These are phyloP conservation scores for Tapirus indicus DNA, from an alignment of 2,797 vertebrate genomes.

Conservation along the genomic window DNA sequence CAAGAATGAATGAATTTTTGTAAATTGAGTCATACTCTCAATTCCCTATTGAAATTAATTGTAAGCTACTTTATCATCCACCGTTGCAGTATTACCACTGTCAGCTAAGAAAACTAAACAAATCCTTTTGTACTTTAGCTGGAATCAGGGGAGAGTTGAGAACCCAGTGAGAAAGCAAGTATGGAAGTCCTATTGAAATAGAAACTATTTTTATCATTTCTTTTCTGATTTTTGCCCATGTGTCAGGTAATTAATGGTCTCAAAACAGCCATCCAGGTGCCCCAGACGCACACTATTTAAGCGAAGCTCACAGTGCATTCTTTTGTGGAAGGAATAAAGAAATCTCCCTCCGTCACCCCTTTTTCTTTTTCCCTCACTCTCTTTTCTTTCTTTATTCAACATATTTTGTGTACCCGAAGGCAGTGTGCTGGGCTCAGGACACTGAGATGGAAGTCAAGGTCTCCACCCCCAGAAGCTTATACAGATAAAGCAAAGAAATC, in stretches of 20 bases:
- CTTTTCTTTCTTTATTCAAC: background rate
- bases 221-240: background rate
- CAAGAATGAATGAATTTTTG: background rate
- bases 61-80: background rate
- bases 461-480: background rate
- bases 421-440: background rate
- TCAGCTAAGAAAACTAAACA: background rate
- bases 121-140: background rate
- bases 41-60: background rate
- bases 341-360: background rate
- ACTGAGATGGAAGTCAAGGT: background rate
- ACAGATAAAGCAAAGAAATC: background rate
- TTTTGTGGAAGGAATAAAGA: constrained; percentile 1
- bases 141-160: background rate
- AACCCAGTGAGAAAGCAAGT: background rate
- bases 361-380: too few relatives aligned
- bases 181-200: background rate
- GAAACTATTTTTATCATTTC: background rate
- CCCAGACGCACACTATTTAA: background rate
- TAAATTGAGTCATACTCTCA: background rate
- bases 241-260: background rate
- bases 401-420: background rate
- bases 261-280: background rate
- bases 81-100: background rate
- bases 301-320: background rate